Conservation (phyloP, 1,140 invertebrate species). For the Drosophila ercepeae region DNA sequence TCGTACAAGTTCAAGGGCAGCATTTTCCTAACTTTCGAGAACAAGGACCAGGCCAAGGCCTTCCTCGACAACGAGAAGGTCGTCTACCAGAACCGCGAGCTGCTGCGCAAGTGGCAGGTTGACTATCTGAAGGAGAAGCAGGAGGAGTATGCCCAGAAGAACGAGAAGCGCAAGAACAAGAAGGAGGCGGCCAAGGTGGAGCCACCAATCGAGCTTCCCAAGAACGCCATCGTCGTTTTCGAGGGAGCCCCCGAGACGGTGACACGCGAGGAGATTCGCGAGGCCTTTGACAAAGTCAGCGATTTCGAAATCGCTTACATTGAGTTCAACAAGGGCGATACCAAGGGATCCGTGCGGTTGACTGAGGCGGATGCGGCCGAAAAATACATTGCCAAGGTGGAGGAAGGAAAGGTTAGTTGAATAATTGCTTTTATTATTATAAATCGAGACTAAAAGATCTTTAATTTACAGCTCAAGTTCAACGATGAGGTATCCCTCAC, state of each 20-base stretch:
- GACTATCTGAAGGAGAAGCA: slow-evolving; percentile 90
- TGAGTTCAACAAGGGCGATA: slow-evolving; percentile 90
- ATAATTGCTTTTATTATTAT: background rate
- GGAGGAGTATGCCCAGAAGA: slow-evolving; percentile 85
- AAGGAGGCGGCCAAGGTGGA: slow-evolving; percentile 85
- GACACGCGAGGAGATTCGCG: slow-evolving; percentile 89
- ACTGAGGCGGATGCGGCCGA: slow-evolving; percentile 88
- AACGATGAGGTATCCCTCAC: slow-evolving; percentile 85
- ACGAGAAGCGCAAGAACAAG: slow-evolving; percentile 85
- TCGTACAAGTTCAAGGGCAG: slow-evolving; percentile 93
- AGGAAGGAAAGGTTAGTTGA: slow-evolving; percentile 85
- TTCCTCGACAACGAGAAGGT: slow-evolving; percentile 85
- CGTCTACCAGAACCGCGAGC: slow-evolving; percentile 89
- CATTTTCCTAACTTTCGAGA: slow-evolving; percentile 93
- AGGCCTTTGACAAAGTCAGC: slow-evolving; percentile 86
- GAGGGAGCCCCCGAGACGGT: slow-evolving; percentile 86
- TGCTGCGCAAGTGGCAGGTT: slow-evolving; percentile 89
- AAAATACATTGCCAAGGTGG: slow-evolving; percentile 87
- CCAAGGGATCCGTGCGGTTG: slow-evolving; percentile 89
- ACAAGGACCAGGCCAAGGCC: slow-evolving; percentile 88
- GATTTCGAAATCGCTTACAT: slow-evolving; percentile 89
- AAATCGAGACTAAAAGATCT: background rate
- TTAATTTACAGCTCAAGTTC: slow-evolving; percentile 59
- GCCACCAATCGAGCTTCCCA: slow-evolving; percentile 85
- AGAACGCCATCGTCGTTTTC: slow-evolving; percentile 89